Base-by-base conservation (phyloP, 2,797 vertebrate genomes). In the Nyctalus aviator region DNA sequence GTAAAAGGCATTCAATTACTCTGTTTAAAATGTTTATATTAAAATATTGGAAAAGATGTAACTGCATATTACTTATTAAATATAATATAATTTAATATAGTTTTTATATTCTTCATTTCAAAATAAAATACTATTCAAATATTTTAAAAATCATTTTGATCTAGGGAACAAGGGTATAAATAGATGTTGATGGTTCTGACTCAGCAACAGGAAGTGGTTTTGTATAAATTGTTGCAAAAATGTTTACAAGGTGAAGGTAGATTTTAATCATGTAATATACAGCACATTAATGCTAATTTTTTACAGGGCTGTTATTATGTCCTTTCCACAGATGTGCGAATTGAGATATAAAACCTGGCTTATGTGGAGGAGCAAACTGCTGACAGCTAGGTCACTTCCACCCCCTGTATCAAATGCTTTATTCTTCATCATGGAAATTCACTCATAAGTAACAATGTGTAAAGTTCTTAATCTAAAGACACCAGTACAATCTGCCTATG, bases 191-290 rank as follows among this genome's bases (percentile, higher is more conserved):
- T 48, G 30, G 91, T 75, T 37, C 66, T 66, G 64, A 90, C 46
- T 88, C 85, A 96, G 92, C 78, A 90, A 88, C 48, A 93, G 76
- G 59, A 94, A 94, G 95, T 78, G 75, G 91, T n/a, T 92, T 68
- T 35, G 5, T 46, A 41, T 41, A 93, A 94, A 71, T 35, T 84
- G 44, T 27, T 88, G 25, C 44, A 82, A 91, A 94, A 92, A 41
- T 88, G 50, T 88, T 94, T 87, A 87, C 23, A 75, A 91, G 76
- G 62, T 12, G 86, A 76, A 87, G 25, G 68, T 23, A 92, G 86
- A 76, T 21, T 53, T 27, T 94, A 77, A 94, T 73, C 81, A 75
- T 5, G 4, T 4, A 2, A 66, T 9, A 21, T 11, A 44, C 3
- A 86, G 66, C 68, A 37, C 41, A 72, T 30, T 30, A 64, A 41